Conservation (phyloP, 2,113 vertebrate species). For the Pterophyllum scalare region DNA sequence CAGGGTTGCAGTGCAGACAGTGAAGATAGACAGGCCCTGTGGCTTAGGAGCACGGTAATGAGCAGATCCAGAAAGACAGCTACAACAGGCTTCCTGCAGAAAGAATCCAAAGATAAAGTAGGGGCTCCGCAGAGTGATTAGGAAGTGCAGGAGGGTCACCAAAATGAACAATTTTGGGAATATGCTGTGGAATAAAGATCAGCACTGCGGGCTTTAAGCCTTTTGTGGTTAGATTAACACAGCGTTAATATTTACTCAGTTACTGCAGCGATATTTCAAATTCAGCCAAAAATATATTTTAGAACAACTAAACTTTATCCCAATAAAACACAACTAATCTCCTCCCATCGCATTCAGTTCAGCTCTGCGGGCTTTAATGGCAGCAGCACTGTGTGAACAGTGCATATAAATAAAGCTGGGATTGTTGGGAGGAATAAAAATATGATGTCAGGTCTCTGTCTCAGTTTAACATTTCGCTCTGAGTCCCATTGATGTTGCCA, state of each 20-base stretch:
- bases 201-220: too few species aligned
- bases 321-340: background rate
- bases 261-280: too few species aligned
- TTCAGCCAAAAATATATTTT: too few species aligned
- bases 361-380: background rate
- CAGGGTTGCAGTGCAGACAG: background rate
- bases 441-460: background rate
- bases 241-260: too few species aligned
- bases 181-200: too few species aligned
- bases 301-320: background rate
- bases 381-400: accelerated
- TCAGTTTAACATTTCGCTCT: conserved; percentile 1
- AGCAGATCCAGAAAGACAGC: background rate
- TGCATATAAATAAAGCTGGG: background rate
- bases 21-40: background rate
- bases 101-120: background rate
- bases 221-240: too few species aligned
- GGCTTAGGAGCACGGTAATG: background rate
- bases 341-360: background rate
- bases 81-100: conserved; percentile 7
- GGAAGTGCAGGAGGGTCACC: background rate
- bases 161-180: too few species aligned
- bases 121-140: background rate
- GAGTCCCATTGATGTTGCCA: conserved; percentile 39
- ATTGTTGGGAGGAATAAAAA: conserved; percentile 14